Base-by-base conservation (phyloP, 1,140 invertebrate genomes). In the Musca vetustissima region DNA sequence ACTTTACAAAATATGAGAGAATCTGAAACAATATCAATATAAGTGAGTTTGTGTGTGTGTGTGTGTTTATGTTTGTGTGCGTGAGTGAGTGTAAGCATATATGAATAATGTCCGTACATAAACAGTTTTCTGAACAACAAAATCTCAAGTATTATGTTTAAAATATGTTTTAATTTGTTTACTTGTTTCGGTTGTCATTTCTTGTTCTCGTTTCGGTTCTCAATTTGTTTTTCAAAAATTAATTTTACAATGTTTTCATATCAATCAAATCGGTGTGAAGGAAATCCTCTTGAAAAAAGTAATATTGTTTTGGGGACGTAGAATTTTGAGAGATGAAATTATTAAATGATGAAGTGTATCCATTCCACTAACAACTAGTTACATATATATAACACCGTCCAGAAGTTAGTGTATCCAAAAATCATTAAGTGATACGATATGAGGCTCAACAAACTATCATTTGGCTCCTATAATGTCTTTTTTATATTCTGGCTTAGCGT, bases 61-160 rank as follows among this genome's bases (percentile, higher is more conserved):
- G 13, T 43, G 36, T 43, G 11, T 43, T 43, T 28, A 28, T 55
- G 21, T 55, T 22, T 55, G 53, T 55, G 19, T 22, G 53, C 17
- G n/a, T n/a, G n/a, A n/a, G 48, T 19, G 17, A 49, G 48, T n/a
- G n/a, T n/a, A 4, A 52, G 17, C 7, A 49, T 52, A 7, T 19
- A 22, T 52, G 21, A 52, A 52, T 19, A 28, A 17, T 59, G 55
- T 59, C 28, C 28, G 55, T 59, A 25, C 57, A 61, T 36, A 28
- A 61, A 36, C 28, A 61, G 28, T 61, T 61, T 61, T 61, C n/a
- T 13, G 36, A 61, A 61, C 25, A 36, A 52, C 17, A 43, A 36
- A 61, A 61, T 61, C 57, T 61, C 57, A 61, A 61, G 57, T 61
- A 61, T 61, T 61, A 61, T 61, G 57, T 61, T 61, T 61, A 61